Evolutionary conservation across 2,797 vertebrate species (phyloP).

Genomic region (Sebastes diploproa): DNA sequence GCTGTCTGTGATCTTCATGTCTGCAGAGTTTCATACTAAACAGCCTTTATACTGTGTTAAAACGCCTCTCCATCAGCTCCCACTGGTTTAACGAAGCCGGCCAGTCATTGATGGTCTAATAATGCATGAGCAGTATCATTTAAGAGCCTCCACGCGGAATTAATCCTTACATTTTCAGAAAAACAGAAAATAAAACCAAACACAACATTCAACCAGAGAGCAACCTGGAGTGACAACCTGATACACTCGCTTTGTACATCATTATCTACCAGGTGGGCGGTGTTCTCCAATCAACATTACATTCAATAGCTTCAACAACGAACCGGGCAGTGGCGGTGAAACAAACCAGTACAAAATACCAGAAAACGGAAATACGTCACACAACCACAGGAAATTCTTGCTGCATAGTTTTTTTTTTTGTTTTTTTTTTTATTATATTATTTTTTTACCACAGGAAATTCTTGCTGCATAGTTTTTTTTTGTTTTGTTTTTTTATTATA

Average conservation of each 20-base stretch:
- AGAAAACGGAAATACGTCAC: constrained; percentile 26
- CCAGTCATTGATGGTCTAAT: neutral
- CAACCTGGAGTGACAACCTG: accelerated
- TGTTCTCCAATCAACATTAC: accelerated
- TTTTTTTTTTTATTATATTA: no score
- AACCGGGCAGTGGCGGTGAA: accelerated
- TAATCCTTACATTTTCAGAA: neutral
- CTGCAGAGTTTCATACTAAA: neutral
- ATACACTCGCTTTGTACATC: accelerated
- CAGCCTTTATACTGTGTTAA: neutral
- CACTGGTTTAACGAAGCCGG: neutral
- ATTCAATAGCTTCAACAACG: accelerated
- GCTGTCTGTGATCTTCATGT: constrained; percentile 92
- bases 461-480: neutral
- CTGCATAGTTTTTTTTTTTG: neutral
- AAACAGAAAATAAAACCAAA: neutral
- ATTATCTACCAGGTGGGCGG: constrained; percentile 7
- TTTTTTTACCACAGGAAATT: neutral
- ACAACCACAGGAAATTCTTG: neutral
- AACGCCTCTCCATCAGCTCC: neutral
- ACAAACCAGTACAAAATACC: neutral
- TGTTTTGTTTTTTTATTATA: no score
- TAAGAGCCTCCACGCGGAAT: accelerated
- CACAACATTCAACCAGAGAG: accelerated
- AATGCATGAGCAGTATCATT: neutral